A percentile compares a stretch with the other conserved stretches of the same genome.
Evolutionary conservation across 2,888 invertebrate species (phyloP).

Genomic region (Phania funesta): DNA sequence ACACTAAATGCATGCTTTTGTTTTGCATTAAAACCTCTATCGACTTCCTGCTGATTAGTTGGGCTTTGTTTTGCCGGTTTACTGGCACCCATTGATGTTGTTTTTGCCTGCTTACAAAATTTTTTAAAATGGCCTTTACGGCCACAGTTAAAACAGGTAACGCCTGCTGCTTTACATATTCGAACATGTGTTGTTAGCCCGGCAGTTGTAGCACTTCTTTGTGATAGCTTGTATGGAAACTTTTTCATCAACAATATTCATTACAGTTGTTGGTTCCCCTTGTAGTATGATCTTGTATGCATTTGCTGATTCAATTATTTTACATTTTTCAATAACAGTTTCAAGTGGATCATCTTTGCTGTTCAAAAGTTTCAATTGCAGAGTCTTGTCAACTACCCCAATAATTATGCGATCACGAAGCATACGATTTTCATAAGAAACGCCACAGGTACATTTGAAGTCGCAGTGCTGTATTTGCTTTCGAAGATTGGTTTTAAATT

Average conservation of each 20-base stretch:
- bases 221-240: background rate
- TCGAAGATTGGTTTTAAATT: slow-evolving; percentile 58
- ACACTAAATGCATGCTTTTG: slow-evolving; percentile 4
- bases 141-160: slow-evolving; percentile 18
- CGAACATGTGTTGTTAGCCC: slow-evolving; percentile 1
- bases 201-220: slow-evolving; percentile 2
- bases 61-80: background rate
- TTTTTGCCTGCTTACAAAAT: background rate
- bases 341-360: slow-evolving; percentile 42
- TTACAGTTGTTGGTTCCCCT: background rate
- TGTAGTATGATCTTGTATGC: background rate
- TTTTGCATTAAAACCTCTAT: background rate
- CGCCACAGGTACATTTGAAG: slow-evolving; percentile 46
- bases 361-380: slow-evolving; percentile 39
- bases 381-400: slow-evolving; percentile 51
- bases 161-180: slow-evolving; percentile 1
- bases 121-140: slow-evolving; percentile 1
- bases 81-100: background rate
- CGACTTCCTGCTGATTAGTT: background rate
- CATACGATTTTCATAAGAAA: slow-evolving; percentile 52
- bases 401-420: slow-evolving; percentile 52
- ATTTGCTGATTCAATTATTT: background rate
- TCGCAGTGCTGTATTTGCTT: slow-evolving; percentile 53
- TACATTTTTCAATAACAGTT: slow-evolving; percentile 45
- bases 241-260: no score